Evolutionary conservation across 2,797 vertebrate species (phyloP).

Genomic region (Avahi laniger): DNA sequence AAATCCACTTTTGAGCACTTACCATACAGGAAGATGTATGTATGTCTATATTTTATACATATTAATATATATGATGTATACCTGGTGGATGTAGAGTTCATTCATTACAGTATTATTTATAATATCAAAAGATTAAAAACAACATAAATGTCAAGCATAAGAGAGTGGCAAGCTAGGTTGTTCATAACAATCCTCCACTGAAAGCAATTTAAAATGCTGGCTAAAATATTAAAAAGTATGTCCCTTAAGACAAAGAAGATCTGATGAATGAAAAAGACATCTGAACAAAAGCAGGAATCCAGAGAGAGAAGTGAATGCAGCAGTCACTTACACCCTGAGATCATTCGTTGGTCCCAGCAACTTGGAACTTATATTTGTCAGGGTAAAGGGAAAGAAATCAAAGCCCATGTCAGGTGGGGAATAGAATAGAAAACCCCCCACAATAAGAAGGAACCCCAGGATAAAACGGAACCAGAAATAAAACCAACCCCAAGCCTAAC

Average conservation of each 20-base stretch:
- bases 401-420: not conserved
- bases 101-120: not conserved
- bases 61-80: not conserved
- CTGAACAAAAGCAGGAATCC: not conserved
- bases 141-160: not conserved
- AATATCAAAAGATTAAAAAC: not conserved
- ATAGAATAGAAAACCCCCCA: not conserved
- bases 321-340: not conserved
- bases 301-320: not conserved
- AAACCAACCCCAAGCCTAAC: not conserved
- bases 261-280: not conserved
- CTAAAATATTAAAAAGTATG: not conserved
- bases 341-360: not conserved
- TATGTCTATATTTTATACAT: not conserved
- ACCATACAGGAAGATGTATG: not conserved
- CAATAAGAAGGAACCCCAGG: not conserved
- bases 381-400: not conserved
- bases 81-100: not conserved
- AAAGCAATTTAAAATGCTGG: slow-evolving; percentile 2
- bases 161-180: not conserved
- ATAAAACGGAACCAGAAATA: not conserved
- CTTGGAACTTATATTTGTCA: not conserved
- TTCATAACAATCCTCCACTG: not conserved
- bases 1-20: not conserved
- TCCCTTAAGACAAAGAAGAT: not conserved